Evolutionary conservation across 2,888 invertebrate species (phyloP), one percentile per base, ranked within the genome.

Genomic region (Palloptera scutellata): DNA sequence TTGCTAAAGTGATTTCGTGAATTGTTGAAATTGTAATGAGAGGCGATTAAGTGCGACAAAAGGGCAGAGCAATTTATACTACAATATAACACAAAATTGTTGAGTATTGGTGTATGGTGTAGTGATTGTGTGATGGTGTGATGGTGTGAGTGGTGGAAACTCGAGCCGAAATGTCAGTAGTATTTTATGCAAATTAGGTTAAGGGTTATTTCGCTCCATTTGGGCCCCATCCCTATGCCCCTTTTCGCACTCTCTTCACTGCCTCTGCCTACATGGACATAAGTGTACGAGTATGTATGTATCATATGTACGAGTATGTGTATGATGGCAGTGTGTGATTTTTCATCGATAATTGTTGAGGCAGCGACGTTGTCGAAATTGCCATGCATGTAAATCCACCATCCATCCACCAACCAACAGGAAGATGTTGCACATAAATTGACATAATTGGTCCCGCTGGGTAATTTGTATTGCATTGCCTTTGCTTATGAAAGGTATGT

Each of bases 401-500:
- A 53, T 4, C 40, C 9, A 53, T 4, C 52, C 61, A 61, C 10
- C 45, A 51, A 43, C 17, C 43, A 55, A 30, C 30, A 13, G 42
- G 61, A 57, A 62, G 59, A 63, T 64, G 64, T 45, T 60, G 64
- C 55, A 64, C 68, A 68, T 68, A 68, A 68, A 68, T 68, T 64
- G 64, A 41, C 67, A 64, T 68, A 68, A 68, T 68, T 68, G 61
- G 30, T 68, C 64, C 68, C 68, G 55, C 52, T 48, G 67, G 67
- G 62, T 61, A 61, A 64, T 61, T 64, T 64, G 51, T 53, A 55
- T 54, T 42, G 68, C 64, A 52, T 60, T 64, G 40, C 53, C 20
- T 67, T 67, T 60, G 64, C 67, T 64, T 67, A 63, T 59, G 62
- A 67, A 67, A 65, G 65, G 65, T n/a, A n/a, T n/a, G n/a, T 65